phyloP scores from a whole-genome alignment of 2,888 invertebrate species.

The Agonopterix subpropinquella region DNA sequence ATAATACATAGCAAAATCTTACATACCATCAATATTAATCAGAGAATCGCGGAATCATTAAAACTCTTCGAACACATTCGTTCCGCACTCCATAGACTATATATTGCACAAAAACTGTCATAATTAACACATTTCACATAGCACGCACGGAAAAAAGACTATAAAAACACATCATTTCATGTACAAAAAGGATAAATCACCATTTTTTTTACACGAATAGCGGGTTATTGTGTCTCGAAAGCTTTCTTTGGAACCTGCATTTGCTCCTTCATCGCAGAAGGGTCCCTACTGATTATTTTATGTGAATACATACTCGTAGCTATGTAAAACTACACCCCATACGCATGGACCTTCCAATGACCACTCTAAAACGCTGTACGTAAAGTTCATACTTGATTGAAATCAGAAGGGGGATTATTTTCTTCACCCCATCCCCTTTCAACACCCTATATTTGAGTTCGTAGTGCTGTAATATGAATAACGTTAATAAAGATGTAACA shows the following conservation, averaged over 20 bases:
- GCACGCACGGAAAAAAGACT: no score
- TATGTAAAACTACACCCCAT: constrained; percentile 50
- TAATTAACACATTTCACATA: not conserved
- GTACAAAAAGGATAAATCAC: not conserved
- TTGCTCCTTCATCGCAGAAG: constrained; percentile 13
- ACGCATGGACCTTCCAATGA: no score
- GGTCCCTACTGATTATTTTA: constrained; percentile 67
- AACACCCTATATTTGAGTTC: no score
- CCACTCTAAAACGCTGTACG: constrained; percentile 1
- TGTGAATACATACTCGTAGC: constrained; percentile 35
- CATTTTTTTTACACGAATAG: constrained; percentile 6
- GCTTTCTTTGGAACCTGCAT: constrained; percentile 6
- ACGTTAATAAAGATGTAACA: no score
- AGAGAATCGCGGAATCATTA: constrained; percentile 18
- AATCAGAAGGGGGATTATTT: not conserved
- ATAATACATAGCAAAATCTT: not conserved
- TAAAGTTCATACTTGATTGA: not conserved
- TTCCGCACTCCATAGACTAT: not conserved
- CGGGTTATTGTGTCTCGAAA: constrained; percentile 8
- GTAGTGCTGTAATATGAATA: no score
- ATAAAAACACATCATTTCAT: not conserved
- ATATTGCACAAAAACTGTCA: not conserved
- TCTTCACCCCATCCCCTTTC: constrained; percentile 17
- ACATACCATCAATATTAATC: constrained; percentile 24
- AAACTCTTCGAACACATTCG: constrained; percentile 10